Evolutionary conservation across 2,797 vertebrate genomes (phyloP).

Genomic region (Pempheris klunzingeri): DNA sequence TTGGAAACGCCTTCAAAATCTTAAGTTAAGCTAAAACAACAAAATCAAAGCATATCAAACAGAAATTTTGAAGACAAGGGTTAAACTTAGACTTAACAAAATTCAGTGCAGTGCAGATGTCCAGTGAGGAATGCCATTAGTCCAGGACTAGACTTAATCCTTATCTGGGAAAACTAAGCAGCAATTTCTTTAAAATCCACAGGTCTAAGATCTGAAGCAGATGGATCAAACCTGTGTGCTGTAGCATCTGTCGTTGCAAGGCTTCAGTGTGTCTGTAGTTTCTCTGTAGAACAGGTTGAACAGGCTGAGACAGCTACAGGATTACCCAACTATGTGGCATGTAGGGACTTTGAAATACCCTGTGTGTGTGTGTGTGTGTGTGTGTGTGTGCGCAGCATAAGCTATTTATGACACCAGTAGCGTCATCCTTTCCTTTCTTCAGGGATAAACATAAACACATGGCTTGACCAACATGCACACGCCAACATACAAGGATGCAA

Average conservation of each 20-base stretch:
- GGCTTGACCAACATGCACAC: slow-evolving; percentile 12
- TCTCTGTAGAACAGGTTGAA: slow-evolving; percentile 73
- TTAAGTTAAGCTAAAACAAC: not conserved
- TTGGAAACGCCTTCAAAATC: not conserved
- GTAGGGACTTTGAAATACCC: slow-evolving; percentile 61
- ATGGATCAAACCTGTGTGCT: slow-evolving; percentile 29
- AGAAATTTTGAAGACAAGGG: not conserved
- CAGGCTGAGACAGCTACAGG: slow-evolving; percentile 63
- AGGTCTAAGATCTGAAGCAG: slow-evolving; percentile 6
- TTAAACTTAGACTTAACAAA: not conserved
- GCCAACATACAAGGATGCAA: not conserved
- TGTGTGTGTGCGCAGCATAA: slow-evolving; percentile 18
- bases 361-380: slow-evolving; percentile 30
- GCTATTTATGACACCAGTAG: slow-evolving; percentile 71
- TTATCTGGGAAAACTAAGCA: slow-evolving; percentile 9
- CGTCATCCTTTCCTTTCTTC: slow-evolving; percentile 75
- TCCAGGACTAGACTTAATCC: slow-evolving; percentile 9
- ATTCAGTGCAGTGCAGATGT: slow-evolving; percentile 8
- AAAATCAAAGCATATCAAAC: not conserved
- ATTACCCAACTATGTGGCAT: slow-evolving; percentile 71
- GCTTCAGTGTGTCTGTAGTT: slow-evolving; percentile 17
- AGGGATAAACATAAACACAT: slow-evolving; percentile 53
- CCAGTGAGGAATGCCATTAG: not conserved
- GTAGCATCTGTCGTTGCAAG: slow-evolving; percentile 32
- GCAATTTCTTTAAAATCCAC: slow-evolving; percentile 23